Base-by-base conservation (phyloP, 2,888 invertebrate species). In the Tetrapedia diversipes region DNA sequence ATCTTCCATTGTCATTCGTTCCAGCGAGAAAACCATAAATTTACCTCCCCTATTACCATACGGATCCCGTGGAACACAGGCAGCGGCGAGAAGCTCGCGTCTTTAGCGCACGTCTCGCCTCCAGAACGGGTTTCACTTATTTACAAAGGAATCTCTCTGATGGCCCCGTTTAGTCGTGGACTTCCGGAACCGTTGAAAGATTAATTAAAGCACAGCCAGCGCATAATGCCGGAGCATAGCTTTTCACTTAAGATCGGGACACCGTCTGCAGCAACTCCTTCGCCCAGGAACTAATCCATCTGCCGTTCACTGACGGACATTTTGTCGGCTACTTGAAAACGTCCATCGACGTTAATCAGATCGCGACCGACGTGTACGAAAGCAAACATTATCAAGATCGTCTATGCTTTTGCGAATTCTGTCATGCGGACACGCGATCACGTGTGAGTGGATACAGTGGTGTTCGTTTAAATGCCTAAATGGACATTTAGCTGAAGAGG, bases 161-260 rank as follows among this genome's bases (percentile, higher is more conserved):
- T 60, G 68, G 47, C 54, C 78, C 14, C 70, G 69, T 79, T 79
- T 81, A 77, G 73, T 45, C 73, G 49, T 43, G 45, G 67, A 68
- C 65, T 77, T 60, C 72, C 79, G 72, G 71, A 76, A 71, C 70
- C 43, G 53, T 57, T 81, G 74, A 86, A 81, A 83, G 80, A 86
- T 86, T 86, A 83, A 86, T 86, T 84, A 81, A 86, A 84, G 72
- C 73, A 63, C 70, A 70, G 78, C 75, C 79, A 80, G 72, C 78
- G 77, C 67, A 71, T 82, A 84, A 86, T 79, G 79, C 34, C 34
- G 79, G 71, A 84, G 80, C 81, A 86, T 86, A 82, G 84, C 79
- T 82, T 85, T 84, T 75, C 83, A 85, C 83, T 87, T 81, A 84
- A 83, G 82, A 83, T 77, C 34, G 56, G 41, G 1, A 53, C 39